Evolutionary conservation across 2,113 vertebrate genomes (phyloP), one percentile per base, ranked within the genome.

Genomic region (Collichthys lucidus): DNA sequence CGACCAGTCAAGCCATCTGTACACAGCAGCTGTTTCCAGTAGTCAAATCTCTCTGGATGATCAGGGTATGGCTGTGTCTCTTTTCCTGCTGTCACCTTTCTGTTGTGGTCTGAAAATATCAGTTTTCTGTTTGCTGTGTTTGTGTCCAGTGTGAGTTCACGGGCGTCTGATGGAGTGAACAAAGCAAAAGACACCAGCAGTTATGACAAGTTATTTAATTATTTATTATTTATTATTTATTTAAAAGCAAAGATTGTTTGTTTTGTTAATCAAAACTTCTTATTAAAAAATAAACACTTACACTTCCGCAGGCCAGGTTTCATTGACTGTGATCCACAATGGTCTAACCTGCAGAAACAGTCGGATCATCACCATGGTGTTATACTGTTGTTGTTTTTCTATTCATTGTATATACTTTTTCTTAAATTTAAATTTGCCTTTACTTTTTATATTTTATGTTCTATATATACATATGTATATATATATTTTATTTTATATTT

Each of bases 21-120:
- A 29, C 83, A 84, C 66, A 91, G n/a, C 24, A 89, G 2, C 88
- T 91, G 90, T 57, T 85, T 83, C 81, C 86, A 80, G 65, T 80
- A 60, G 16, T 80, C 53, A 66, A 89, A 89, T 17, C 86, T 74
- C 3, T 83, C 72, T n/a, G 86, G 24, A 52, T 69, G n/a, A 61
- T 86, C 81, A 20, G 88, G 70, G 65, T 83, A 83, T 1, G 56
- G 8, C 79, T 85, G 86, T 1, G 47, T 47, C 24, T 72, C 9
- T 65, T 0, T 56, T 8, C 0, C 0, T n/a, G 69, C 1, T 3
- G 55, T 49, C 61, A 83, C 52, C 17, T 40, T 84, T n/a, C 3
- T 75, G 78, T 86, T 77, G 74, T 72, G 11, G 9, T 86, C 15
- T 0, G 72, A 84, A 61, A 89, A 15, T 4, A n/a, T 0, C 0